These are phyloP conservation scores for Petroica traversi DNA, from an alignment of 2,113 vertebrate species.

Conservation along the genomic window DNA sequence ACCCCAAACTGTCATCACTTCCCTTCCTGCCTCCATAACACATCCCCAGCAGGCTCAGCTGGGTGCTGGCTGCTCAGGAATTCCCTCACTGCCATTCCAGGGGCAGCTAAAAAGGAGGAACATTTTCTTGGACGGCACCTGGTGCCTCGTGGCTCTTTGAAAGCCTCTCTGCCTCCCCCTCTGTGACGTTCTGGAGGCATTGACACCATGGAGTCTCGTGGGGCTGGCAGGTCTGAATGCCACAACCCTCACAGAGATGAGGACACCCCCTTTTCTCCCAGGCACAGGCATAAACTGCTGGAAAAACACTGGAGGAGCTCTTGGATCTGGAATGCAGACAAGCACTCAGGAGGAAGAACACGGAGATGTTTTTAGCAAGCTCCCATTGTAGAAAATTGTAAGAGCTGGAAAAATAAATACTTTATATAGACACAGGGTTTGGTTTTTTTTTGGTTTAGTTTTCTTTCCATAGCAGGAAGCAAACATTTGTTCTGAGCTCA, in stretches of 20 bases:
- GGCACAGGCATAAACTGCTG: background rate
- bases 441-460: background rate
- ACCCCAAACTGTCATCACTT: too few relatives aligned
- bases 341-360: background rate
- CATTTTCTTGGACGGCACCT: background rate
- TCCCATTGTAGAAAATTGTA: background rate
- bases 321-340: background rate
- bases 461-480: background rate
- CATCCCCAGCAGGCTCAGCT: background rate
- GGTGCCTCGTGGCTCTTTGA: background rate
- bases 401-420: background rate
- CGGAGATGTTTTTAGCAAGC: background rate
- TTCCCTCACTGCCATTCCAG: background rate
- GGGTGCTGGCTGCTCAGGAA: background rate
- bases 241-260: background rate
- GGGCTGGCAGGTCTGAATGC: background rate
- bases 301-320: background rate
- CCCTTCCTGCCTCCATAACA: background rate
- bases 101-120: background rate
- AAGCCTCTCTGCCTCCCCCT: background rate
- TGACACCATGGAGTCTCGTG: accelerated
- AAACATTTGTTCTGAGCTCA: background rate
- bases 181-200: background rate
- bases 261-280: background rate
- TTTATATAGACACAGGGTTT: background rate